A percentile compares a stretch with the other conserved stretches of the same genome.
Evolutionary conservation across 1,140 invertebrate genomes (phyloP).

Genomic region (Centruroides sculpturatus): DNA sequence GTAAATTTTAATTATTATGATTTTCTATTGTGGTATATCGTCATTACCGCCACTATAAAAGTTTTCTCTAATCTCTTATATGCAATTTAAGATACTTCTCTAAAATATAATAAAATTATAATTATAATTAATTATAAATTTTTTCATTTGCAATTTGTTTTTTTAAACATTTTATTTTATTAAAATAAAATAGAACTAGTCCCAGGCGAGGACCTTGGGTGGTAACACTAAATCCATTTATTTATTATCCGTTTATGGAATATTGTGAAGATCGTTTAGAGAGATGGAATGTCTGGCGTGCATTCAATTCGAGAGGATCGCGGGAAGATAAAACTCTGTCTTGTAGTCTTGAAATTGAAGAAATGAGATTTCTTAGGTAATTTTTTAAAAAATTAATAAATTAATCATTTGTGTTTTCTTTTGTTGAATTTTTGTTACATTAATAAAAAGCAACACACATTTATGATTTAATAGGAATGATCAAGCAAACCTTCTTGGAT

Average conservation of each 20-base stretch:
- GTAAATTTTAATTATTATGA: too few species aligned
- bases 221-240: constrained; percentile 52
- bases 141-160: too few species aligned
- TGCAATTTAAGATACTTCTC: too few species aligned
- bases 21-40: too few species aligned
- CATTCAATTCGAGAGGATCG: constrained; percentile 47
- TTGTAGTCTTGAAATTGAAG: constrained; percentile 58
- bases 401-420: too few species aligned
- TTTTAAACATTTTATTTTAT: too few species aligned
- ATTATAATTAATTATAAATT: too few species aligned
- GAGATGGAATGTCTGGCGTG: constrained; percentile 69
- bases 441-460: background rate
- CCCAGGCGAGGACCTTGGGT: constrained; percentile 7
- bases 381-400: too few species aligned
- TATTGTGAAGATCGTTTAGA: constrained; percentile 60
- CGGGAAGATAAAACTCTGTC: constrained; percentile 45
- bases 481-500: constrained; percentile 63
- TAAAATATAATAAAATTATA: too few species aligned
- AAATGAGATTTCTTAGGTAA: constrained; percentile 47
- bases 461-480: constrained; percentile 36
- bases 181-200: constrained; percentile 1
- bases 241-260: constrained; percentile 56
- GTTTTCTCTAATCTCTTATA: too few species aligned
- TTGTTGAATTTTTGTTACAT: too few species aligned
- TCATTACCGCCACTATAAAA: too few species aligned